Evolutionary conservation across 2,113 vertebrate species (phyloP).

Genomic region (Xyliphius kryptos): DNA sequence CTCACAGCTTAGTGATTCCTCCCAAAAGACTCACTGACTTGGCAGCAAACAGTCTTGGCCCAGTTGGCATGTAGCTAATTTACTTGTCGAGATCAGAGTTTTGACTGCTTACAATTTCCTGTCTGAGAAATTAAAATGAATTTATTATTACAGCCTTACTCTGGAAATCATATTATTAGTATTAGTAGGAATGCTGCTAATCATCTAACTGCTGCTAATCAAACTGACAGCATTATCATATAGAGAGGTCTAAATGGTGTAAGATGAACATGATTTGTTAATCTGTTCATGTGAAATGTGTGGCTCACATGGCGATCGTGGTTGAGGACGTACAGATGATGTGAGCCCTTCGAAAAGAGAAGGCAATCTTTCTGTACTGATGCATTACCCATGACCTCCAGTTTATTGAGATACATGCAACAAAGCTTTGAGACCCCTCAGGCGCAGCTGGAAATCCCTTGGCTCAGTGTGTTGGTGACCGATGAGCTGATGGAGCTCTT

Average conservation of each 20-base stretch:
- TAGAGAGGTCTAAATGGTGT: too few species aligned
- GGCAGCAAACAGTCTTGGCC: slow-evolving; percentile 22
- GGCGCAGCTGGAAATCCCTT: not conserved
- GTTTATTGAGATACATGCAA: slow-evolving; percentile 7
- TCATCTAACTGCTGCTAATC: too few species aligned
- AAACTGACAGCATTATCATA: too few species aligned
- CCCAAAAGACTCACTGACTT: slow-evolving; percentile 23
- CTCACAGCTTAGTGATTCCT: slow-evolving; percentile 14
- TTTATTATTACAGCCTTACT: not conserved
- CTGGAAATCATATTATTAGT: too few species aligned
- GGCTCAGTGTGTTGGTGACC: not conserved
- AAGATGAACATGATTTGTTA: slow-evolving; percentile 12
- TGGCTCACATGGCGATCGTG: slow-evolving; percentile 9
- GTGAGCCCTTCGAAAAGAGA: slow-evolving; percentile 20
- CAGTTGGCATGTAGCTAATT: slow-evolving; percentile 7
- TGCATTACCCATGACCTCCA: slow-evolving; percentile 17
- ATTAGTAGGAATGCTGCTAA: too few species aligned
- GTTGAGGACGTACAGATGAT: not conserved
- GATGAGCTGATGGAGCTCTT: slow-evolving; percentile 2
- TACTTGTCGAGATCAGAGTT: not conserved
- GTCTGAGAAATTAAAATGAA: not conserved
- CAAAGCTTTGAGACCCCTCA: not conserved
- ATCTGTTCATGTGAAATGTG: not conserved
- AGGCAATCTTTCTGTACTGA: slow-evolving; percentile 29
- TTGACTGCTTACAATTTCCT: not conserved